A percentile compares a stretch with the other conserved stretches of the same genome.
phyloP scores from a whole-genome alignment of 2,113 vertebrate species.

The Ailuropoda melanoleuca region DNA sequence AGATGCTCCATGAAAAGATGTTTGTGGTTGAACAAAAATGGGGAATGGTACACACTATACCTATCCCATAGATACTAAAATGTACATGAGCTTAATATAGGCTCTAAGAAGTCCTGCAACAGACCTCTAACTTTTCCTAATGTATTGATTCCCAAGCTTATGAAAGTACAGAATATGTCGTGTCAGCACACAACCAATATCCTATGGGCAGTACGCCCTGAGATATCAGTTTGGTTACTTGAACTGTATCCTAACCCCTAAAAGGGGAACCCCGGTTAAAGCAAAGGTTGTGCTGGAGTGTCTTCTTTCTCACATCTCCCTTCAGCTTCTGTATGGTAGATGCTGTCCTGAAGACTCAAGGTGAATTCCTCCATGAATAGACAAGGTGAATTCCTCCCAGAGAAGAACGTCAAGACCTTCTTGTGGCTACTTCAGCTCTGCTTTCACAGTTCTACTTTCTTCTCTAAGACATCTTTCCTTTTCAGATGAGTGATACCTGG shows the following conservation, averaged over 20 bases:
- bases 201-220: neutral
- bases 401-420: neutral
- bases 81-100: neutral
- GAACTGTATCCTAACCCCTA: neutral
- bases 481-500: neutral
- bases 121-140: neutral
- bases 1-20: neutral
- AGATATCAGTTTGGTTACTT: neutral
- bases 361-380: neutral
- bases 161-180: neutral
- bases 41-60: neutral
- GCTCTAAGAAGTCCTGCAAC: neutral
- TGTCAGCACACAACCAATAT: neutral
- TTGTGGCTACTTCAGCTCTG: neutral
- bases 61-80: neutral
- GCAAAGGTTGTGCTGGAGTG: neutral
- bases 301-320: neutral
- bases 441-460: neutral
- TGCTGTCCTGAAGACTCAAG: neutral
- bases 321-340: neutral
- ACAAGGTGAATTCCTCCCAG: neutral
- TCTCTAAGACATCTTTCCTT: neutral
- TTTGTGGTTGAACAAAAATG: neutral
- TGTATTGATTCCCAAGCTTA: neutral
- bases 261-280: neutral